These are phyloP conservation scores for Eucera pruinosa DNA, from an alignment of 2,888 invertebrate species.

Conservation along the genomic window DNA sequence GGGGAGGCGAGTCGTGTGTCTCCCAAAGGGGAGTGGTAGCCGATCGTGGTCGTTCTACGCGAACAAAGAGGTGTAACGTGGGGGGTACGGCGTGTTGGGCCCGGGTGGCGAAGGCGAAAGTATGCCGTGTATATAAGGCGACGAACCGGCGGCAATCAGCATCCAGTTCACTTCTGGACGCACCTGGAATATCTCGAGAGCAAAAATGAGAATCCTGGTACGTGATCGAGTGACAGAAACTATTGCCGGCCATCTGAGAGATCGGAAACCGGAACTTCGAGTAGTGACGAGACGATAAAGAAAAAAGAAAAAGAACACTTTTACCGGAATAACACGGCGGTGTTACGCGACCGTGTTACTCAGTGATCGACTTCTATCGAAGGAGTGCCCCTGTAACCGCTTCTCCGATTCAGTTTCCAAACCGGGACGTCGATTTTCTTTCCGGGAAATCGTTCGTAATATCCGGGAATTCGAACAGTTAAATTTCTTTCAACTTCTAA, in stretches of 20 bases:
- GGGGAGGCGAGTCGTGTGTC: constrained; percentile 60
- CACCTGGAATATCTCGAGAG: constrained; percentile 84
- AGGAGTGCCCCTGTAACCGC: constrained; percentile 1
- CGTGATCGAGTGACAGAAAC: constrained; percentile 66
- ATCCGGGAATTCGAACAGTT: no score
- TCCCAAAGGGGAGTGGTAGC: constrained; percentile 80
- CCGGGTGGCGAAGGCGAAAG: constrained; percentile 85
- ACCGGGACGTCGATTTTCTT: not conserved
- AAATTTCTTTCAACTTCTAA: no score
- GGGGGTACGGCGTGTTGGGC: constrained; percentile 77
- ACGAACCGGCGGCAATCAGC: constrained; percentile 85
- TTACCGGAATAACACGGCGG: no score
- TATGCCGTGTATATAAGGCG: constrained; percentile 87
- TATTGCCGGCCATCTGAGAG: no score
- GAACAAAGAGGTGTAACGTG: constrained; percentile 83
- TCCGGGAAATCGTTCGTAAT: not conserved
- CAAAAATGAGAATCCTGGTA: constrained; percentile 84
- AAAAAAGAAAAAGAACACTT: no score
- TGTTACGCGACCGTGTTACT: not conserved
- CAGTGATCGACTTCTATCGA: constrained; percentile 21
- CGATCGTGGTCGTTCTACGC: constrained; percentile 76
- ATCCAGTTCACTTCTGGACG: constrained; percentile 87
- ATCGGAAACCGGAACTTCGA: not conserved
- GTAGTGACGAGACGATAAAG: constrained; percentile 3
- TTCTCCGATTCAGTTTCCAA: not conserved